Conservation (phyloP, 2,888 invertebrate species). For the Phasia obesa region DNA sequence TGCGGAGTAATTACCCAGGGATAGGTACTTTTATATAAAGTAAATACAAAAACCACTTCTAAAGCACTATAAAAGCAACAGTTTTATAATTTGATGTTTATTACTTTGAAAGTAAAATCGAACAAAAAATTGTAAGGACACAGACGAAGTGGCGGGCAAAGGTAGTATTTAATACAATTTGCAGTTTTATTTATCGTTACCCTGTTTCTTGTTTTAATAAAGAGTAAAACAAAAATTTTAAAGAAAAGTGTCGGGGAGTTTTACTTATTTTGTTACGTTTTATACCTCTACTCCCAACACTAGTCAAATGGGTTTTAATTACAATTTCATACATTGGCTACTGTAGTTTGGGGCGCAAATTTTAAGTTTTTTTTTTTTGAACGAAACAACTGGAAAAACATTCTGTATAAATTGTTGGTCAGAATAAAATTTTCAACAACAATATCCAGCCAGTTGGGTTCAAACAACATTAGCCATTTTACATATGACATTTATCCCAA, state of each 20-base stretch:
- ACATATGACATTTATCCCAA: conserved; percentile 62
- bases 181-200: not conserved
- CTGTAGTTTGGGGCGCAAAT: not conserved
- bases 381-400: not conserved
- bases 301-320: conserved; percentile 59
- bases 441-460: conserved; percentile 25
- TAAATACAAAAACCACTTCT: no score
- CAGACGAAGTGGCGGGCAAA: no score
- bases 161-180: no score
- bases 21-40: no score
- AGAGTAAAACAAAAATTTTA: conserved; percentile 1
- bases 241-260: conserved; percentile 23
- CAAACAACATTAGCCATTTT: conserved; percentile 57
- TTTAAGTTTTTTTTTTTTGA: not conserved
- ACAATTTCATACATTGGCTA: conserved; percentile 55
- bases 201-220: not conserved
- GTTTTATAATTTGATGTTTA: no score
- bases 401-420: conserved; percentile 46
- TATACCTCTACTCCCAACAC: not conserved
- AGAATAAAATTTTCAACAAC: conserved; percentile 50
- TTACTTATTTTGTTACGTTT: not conserved
- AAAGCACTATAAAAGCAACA: no score
- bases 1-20: no score
- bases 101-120: no score
- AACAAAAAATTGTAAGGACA: no score